phyloP scores from a whole-genome alignment of 2,888 invertebrate species.

The Xestia rhomboidea region DNA sequence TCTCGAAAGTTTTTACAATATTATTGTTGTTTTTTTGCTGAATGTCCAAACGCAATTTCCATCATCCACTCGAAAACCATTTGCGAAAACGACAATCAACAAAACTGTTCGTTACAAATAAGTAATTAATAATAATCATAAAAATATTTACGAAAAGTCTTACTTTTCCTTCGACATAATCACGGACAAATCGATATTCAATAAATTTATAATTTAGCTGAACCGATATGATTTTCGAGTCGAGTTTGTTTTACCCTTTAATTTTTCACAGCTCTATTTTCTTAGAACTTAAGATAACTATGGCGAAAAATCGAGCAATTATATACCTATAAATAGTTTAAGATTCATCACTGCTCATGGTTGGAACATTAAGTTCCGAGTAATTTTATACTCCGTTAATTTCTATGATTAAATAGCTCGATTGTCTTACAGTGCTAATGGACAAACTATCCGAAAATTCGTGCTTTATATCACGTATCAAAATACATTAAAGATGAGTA shows the following conservation, averaged over 20 bases:
- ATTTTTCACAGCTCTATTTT: constrained; percentile 64
- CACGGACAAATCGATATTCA: constrained; percentile 51
- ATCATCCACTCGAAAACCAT: constrained; percentile 59
- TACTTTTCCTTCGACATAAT: constrained; percentile 54
- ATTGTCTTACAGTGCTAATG: constrained; percentile 46
- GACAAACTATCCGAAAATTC: constrained; percentile 46
- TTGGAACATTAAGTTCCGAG: constrained; percentile 16
- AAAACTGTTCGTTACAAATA: constrained; percentile 31
- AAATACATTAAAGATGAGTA: constrained; percentile 30
- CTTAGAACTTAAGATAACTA: constrained; percentile 53
- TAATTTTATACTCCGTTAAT: constrained; percentile 11
- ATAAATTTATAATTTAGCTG: constrained; percentile 61
- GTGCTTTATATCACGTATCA: constrained; percentile 9
- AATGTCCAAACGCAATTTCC: constrained; percentile 13
- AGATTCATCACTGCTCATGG: constrained; percentile 10
- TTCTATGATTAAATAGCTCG: constrained; percentile 44
- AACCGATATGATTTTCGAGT: constrained; percentile 61
- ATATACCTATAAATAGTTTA: constrained; percentile 33
- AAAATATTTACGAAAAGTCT: constrained; percentile 55
- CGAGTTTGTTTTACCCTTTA: constrained; percentile 45
- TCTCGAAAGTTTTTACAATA: background rate
- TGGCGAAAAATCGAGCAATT: constrained; percentile 45
- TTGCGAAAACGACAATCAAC: constrained; percentile 30
- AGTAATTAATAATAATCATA: constrained; percentile 40
- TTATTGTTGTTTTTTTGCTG: constrained; percentile 15